A percentile compares a stretch with the other conserved stretches of the same genome.
phyloP scores from a whole-genome alignment of 2,113 vertebrate species.

The Platysternon megacephalum region DNA sequence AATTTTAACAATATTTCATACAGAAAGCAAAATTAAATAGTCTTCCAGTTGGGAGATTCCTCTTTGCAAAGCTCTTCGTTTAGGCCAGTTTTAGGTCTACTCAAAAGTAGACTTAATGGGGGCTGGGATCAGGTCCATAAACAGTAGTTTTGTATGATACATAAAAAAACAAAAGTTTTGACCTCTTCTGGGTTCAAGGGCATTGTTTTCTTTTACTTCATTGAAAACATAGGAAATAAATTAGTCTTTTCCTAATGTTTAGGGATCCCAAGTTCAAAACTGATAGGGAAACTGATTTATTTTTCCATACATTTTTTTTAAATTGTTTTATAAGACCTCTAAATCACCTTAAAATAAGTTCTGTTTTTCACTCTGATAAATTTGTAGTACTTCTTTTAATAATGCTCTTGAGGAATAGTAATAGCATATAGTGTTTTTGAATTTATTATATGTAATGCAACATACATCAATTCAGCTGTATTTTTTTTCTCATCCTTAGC shows the following conservation, averaged over 20 bases:
- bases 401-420: not conserved
- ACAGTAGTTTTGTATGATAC: not conserved
- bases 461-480: not conserved
- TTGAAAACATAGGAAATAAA: not conserved
- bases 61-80: not conserved
- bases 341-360: not conserved
- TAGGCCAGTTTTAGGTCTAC: not conserved
- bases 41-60: not conserved
- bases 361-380: not conserved
- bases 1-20: not conserved
- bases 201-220: not conserved
- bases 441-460: not conserved
- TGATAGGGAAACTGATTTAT: not conserved
- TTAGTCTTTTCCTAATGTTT: not conserved
- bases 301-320: not conserved
- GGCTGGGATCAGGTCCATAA: not conserved
- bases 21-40: not conserved
- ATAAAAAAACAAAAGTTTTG: rapidly evolving
- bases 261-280: not conserved
- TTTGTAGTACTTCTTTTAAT: not conserved
- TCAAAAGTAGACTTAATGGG: not conserved
- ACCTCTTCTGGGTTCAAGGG: not conserved
- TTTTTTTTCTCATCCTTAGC: slow-evolving; percentile 76
- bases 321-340: not conserved
- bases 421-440: not conserved